These are phyloP conservation scores for Forbesichthys papilliferus DNA, from an alignment of 2,113 vertebrate species.

Conservation along the genomic window DNA sequence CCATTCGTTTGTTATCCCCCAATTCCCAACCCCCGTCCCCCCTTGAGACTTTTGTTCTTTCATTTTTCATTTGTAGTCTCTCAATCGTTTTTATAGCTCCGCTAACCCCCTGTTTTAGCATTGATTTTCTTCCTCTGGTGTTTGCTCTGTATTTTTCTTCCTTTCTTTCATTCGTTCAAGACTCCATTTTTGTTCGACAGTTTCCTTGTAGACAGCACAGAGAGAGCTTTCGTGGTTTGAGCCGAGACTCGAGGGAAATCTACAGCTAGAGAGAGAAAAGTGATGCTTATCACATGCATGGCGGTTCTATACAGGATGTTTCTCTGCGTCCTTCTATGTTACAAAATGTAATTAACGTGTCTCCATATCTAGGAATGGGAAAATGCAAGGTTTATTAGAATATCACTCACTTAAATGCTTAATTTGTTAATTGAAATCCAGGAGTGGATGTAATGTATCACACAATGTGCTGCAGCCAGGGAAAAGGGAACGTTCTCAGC, in stretches of 20 bases:
- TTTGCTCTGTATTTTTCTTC: conserved; percentile 35
- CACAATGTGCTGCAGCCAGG: conserved; percentile 7
- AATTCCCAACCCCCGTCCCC: neutral
- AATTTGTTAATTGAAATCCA: conserved; percentile 13
- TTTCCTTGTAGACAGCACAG: conserved; percentile 51
- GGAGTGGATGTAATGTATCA: conserved; percentile 1
- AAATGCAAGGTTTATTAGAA: conserved; percentile 6
- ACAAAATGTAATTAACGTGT: conserved; percentile 20
- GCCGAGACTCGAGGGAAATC: conserved; percentile 62
- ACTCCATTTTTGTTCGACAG: conserved; percentile 67
- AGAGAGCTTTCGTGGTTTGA: conserved; percentile 52
- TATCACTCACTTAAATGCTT: neutral
- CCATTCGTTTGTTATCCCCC: too few relatives aligned
- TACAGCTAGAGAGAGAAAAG: conserved; percentile 47
- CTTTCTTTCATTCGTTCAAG: conserved; percentile 45
- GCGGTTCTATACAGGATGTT: conserved; percentile 28
- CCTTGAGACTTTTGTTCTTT: neutral
- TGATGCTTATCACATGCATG: conserved; percentile 40
- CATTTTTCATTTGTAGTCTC: neutral
- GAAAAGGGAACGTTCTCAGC: conserved; percentile 2
- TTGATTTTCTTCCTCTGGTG: conserved; percentile 49
- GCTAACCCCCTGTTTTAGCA: conserved; percentile 25
- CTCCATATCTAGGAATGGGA: conserved; percentile 32
- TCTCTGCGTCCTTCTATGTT: neutral
- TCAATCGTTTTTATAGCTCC: conserved; percentile 22